These are phyloP conservation scores for Montipora sp. DNA, from an alignment of 64 coral and sea anemone species.

Conservation along the genomic window DNA sequence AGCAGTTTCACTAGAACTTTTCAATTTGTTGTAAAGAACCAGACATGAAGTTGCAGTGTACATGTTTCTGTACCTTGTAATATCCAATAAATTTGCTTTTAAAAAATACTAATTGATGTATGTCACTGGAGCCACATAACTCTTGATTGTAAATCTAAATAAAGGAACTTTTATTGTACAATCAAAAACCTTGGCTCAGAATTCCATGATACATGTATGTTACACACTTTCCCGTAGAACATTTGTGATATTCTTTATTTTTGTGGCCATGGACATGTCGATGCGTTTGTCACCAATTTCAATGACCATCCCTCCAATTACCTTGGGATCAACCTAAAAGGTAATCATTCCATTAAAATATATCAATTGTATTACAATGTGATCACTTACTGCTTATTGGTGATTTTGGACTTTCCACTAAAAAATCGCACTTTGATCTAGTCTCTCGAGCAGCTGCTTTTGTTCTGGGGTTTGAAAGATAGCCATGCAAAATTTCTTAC, in stretches of 20 bases:
- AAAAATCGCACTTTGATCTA: no score
- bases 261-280: constrained; percentile 97
- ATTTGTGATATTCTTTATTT: constrained; percentile 95
- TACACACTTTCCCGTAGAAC: constrained; percentile 86
- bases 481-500: no score
- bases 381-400: not conserved
- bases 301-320: constrained; percentile 97
- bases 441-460: no score
- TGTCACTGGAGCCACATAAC: not conserved
- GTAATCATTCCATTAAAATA: not conserved
- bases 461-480: no score
- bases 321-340: constrained; percentile 78
- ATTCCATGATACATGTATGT: constrained; percentile 5
- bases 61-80: no score
- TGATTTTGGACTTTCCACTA: no score
- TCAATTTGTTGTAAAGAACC: no score
- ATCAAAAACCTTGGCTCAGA: constrained; percentile 1
- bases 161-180: constrained; percentile 41
- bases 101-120: no score
- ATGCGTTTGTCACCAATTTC: constrained; percentile 96
- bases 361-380: no score
- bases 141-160: constrained; percentile 12
- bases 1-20: no score
- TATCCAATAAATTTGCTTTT: not conserved
- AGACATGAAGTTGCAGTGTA: no score